Percentiles rank a stretch among this genome's conserved stretches.
phyloP scores from a whole-genome alignment of 2,797 vertebrate genomes.

The Acanthiza pusilla region DNA sequence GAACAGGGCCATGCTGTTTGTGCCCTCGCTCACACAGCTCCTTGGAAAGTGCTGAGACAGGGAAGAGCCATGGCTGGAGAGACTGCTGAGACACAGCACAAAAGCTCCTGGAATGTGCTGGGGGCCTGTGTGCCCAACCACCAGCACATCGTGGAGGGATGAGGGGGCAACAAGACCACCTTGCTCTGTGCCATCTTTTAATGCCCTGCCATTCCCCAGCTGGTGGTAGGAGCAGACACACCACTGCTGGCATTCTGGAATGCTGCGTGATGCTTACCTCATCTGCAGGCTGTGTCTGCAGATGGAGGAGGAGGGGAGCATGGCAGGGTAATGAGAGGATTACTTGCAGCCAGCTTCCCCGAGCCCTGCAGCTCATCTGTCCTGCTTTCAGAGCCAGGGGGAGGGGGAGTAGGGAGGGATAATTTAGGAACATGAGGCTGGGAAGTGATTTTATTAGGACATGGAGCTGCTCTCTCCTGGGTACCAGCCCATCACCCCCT shows the following conservation, averaged over 20 bases:
- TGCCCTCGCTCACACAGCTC: fast-evolving
- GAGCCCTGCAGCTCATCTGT: not conserved
- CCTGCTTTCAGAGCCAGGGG: not conserved
- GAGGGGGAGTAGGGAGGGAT: not conserved
- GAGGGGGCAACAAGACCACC: not conserved
- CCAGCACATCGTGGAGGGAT: fast-evolving
- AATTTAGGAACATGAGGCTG: not conserved
- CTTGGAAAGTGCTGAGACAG: not conserved
- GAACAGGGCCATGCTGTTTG: fast-evolving
- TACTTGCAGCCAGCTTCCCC: not conserved
- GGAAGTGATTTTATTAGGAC: not conserved
- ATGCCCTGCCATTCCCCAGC: fast-evolving
- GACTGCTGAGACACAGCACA: not conserved
- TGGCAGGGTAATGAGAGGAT: not conserved
- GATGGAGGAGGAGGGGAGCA: conserved; percentile 8
- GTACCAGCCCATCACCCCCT: not conserved
- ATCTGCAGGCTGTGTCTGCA: not conserved
- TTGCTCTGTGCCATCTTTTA: not conserved
- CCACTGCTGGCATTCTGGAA: not conserved
- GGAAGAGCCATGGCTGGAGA: not conserved
- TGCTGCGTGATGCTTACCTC: not conserved
- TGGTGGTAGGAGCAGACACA: not conserved
- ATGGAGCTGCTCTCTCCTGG: not conserved
- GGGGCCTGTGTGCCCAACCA: fast-evolving
- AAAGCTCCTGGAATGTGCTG: no score